A percentile compares a stretch with the other conserved stretches of the same genome.
Conservation (phyloP, 2,797 vertebrate species). For the Myotis planiceps region DNA sequence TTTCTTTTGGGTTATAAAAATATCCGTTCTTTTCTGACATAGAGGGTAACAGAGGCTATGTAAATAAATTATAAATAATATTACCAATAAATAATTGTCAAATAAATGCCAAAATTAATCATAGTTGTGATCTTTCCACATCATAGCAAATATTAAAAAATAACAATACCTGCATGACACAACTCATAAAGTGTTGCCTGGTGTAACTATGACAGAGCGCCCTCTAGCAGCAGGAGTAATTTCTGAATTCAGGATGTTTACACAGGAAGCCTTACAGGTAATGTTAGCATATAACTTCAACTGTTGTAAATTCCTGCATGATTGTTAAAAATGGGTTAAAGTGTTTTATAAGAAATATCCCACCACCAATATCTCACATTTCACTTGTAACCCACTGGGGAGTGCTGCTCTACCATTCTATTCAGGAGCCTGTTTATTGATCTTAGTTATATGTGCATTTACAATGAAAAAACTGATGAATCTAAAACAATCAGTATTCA, state of each 20-base stretch:
- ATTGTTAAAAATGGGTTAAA: slow-evolving; percentile 36
- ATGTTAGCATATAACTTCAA: slow-evolving; percentile 26
- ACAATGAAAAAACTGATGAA: slow-evolving; percentile 4
- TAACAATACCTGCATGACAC: too few relatives aligned
- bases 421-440: not conserved
- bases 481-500: not conserved
- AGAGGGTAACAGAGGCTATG: not conserved
- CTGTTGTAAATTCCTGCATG: slow-evolving; percentile 16
- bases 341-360: slow-evolving; percentile 6
- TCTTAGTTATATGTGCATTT: slow-evolving; percentile 37
- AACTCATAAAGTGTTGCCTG: not conserved
- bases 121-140: not conserved
- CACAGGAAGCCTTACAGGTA: not conserved
- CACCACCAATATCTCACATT: not conserved
- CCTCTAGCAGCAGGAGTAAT: slow-evolving; percentile 54
- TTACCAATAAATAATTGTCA: not conserved
- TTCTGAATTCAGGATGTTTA: slow-evolving; percentile 8
- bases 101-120: not conserved
- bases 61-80: not conserved
- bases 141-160: not conserved
- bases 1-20: not conserved
- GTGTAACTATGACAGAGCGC: not conserved
- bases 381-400: not conserved
- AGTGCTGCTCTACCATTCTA: not conserved
- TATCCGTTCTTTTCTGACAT: not conserved